Evolutionary conservation across 1,140 invertebrate genomes (phyloP).

Genomic region (Cylas formicarius): DNA sequence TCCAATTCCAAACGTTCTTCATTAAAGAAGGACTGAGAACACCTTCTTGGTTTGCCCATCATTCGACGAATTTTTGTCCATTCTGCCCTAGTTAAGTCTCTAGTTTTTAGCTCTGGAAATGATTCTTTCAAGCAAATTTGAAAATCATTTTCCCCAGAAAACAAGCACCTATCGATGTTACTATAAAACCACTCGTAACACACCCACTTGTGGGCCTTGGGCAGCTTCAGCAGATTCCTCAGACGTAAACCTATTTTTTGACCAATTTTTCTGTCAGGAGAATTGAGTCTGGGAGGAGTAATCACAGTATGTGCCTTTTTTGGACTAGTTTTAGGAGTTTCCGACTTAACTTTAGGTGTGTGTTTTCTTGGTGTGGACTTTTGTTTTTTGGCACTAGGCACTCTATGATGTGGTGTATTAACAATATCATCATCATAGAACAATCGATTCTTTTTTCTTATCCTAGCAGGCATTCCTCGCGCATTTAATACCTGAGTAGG

Average conservation of each 20-base stretch:
- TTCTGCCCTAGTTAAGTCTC: constrained; percentile 80
- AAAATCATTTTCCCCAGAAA: constrained; percentile 96
- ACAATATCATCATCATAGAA: constrained; percentile 90
- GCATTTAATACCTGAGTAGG: constrained; percentile 71
- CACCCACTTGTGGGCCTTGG: constrained; percentile 98
- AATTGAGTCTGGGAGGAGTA: constrained; percentile 43
- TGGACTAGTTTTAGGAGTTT: constrained; percentile 26
- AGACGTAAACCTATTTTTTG: constrained; percentile 85
- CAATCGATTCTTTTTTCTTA: constrained; percentile 82
- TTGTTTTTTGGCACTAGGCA: constrained; percentile 54
- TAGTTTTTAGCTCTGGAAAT: constrained; percentile 86
- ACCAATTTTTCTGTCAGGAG: constrained; percentile 68
- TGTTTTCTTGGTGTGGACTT: constrained; percentile 46
- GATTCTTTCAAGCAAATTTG: constrained; percentile 88
- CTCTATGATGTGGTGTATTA: constrained; percentile 64
- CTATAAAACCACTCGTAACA: constrained; percentile 99
- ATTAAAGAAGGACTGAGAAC: constrained; percentile 89
- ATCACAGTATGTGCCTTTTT: constrained; percentile 38
- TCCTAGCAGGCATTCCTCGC: constrained; percentile 80
- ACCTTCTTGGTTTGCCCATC: constrained; percentile 95
- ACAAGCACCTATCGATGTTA: constrained; percentile 91
- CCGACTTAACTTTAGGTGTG: constrained; percentile 41
- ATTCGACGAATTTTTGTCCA: constrained; percentile 93
- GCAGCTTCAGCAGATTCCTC: constrained; percentile 93
- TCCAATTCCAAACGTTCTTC: constrained; percentile 90